Evolutionary conservation across 2,888 invertebrate genomes (phyloP), one percentile per base, ranked within the genome.

Genomic region (Apamea crenata): DNA sequence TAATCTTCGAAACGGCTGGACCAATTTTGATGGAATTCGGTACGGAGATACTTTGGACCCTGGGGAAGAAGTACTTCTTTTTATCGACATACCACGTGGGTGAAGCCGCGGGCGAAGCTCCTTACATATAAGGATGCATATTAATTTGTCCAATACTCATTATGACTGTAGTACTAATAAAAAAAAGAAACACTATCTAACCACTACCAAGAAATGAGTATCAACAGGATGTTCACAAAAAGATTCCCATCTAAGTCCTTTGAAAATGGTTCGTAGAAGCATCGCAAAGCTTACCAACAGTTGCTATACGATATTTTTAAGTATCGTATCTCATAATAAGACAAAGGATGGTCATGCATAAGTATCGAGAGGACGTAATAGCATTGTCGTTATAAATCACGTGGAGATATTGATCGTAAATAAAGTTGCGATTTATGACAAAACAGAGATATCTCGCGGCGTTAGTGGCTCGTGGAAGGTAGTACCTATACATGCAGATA

Each of bases 391-490:
- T 90, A 92, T 96, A 95, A 95, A 96, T 96, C 95, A 94, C 91
- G 78, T 81, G 85, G 89, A 93, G 94, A 95, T 95, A 95, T 95
- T 94, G 95, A 94, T 94, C 94, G 93, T 96, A 95, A 95, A 96
- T 95, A 95, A 94, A 92, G 90, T 92, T 88, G 92, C 93, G 91
- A 95, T 95, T 94, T 95, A 96, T 95, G 94, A 95, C 94, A 93
- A 94, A 94, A 95, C 92, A 91, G 91, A 93, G 93, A 93, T 94
- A 94, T 94, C 91, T 92, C 78, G 86, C 88, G 87, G 91, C 90
- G 91, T 91, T 90, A 91, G 88, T 80, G 84, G 87, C 77, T 84
- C 87, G 87, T 89, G 88, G 88, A 89, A 86, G 78, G 76, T 79
- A 86, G 85, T 85, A 87, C 83, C 87, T 91, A 88, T 88, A 90